A percentile compares a stretch with the other conserved stretches of the same genome.
phyloP scores from a whole-genome alignment of 2,113 vertebrate species.

The Catharus minimus region DNA sequence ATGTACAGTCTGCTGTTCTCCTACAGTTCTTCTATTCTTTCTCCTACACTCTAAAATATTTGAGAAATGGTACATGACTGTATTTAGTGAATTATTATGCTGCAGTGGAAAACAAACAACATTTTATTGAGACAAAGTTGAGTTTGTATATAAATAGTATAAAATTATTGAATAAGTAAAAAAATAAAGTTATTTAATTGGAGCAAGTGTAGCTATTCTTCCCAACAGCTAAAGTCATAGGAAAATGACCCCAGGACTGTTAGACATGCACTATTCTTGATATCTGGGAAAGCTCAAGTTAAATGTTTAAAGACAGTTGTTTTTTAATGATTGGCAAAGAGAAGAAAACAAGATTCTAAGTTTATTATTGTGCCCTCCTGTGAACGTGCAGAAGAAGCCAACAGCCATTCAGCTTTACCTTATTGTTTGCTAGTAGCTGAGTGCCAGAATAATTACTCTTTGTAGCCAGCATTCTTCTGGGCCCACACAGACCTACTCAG shows the following conservation, averaged over 20 bases:
- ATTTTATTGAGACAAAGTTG: neutral
- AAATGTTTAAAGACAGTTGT: slow-evolving; percentile 1
- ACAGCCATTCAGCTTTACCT: slow-evolving; percentile 30
- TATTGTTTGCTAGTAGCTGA: slow-evolving; percentile 38
- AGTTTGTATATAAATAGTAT: neutral
- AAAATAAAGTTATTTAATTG: neutral
- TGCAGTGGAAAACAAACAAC: neutral
- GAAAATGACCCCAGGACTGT: neutral
- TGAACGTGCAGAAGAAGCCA: slow-evolving; percentile 39
- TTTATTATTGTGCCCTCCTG: neutral
- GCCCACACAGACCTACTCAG: slow-evolving; percentile 72
- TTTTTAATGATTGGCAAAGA: slow-evolving; percentile 26
- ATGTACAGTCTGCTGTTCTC: slow-evolving; percentile 12
- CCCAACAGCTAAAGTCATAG: neutral
- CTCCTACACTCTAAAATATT: slow-evolving; percentile 61
- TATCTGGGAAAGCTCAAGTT: neutral
- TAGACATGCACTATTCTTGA: neutral
- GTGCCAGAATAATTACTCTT: slow-evolving; percentile 60
- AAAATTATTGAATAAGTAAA: neutral
- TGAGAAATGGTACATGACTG: slow-evolving; percentile 42
- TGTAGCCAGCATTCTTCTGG: slow-evolving; percentile 71
- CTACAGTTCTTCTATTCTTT: slow-evolving; percentile 30
- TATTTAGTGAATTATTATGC: neutral
- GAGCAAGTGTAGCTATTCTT: neutral
- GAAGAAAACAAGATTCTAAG: neutral